phyloP scores from a whole-genome alignment of 2,888 invertebrate species.

The Cheilosia impressa region DNA sequence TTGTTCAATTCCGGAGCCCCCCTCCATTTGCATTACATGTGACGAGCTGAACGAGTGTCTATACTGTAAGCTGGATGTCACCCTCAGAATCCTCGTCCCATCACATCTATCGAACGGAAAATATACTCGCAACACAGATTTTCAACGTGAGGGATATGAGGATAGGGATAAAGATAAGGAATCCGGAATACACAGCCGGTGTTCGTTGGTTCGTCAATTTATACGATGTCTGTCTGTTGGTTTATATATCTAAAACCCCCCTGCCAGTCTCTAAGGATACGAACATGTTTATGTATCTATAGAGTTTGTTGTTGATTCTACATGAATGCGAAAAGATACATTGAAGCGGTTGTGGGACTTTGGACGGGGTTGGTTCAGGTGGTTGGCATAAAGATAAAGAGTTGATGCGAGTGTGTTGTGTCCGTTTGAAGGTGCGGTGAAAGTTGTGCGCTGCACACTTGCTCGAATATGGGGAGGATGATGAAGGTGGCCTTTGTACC shows the following conservation, averaged over 20 bases:
- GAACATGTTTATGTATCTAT: conserved; percentile 10
- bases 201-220: conserved; percentile 26
- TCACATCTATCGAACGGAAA: conserved; percentile 13
- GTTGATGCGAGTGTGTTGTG: conserved; percentile 19
- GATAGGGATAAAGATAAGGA: conserved; percentile 27
- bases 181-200: conserved; percentile 12
- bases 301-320: conserved; percentile 49
- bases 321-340: conserved; percentile 35
- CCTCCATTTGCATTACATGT: conserved; percentile 7
- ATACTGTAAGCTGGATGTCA: conserved; percentile 29
- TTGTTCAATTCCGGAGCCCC: background rate
- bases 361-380: background rate
- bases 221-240: conserved; percentile 12
- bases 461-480: background rate
- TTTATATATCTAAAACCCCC: background rate
- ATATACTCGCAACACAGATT: conserved; percentile 37
- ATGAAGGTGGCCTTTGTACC: background rate
- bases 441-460: background rate
- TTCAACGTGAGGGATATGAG: conserved; percentile 11
- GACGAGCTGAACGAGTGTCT: background rate
- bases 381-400: conserved; percentile 13
- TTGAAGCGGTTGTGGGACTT: conserved; percentile 1
- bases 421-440: conserved; percentile 37
- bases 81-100: background rate
- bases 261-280: conserved; percentile 1